These are phyloP conservation scores for Suncus etruscus DNA, from an alignment of 2,113 vertebrate species.

Conservation along the genomic window DNA sequence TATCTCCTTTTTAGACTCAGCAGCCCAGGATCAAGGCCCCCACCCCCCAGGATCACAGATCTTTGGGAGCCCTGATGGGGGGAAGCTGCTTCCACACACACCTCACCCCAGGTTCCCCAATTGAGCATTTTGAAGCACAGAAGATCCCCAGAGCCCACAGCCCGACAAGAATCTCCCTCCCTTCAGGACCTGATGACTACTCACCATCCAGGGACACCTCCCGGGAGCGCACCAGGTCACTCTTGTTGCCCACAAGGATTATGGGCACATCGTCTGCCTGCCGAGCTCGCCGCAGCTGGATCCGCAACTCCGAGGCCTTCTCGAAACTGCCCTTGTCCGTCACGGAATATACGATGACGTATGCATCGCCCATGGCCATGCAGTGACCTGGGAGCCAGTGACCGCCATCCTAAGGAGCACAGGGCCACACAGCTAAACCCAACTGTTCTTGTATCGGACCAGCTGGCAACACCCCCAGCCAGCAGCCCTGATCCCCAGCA, in stretches of 20 bases:
- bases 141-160: slow-evolving; percentile 55
- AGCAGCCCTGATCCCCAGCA: background rate
- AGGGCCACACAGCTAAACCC: background rate
- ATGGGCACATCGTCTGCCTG: slow-evolving; percentile 98
- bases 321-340: slow-evolving; percentile 99
- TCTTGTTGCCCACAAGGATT: slow-evolving; percentile 99
- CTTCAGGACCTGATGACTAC: slow-evolving; percentile 65
- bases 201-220: slow-evolving; percentile 98
- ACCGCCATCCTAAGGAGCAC: slow-evolving; percentile 91
- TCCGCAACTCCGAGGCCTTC: slow-evolving; percentile 97
- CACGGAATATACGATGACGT: slow-evolving; percentile 98
- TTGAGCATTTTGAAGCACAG: slow-evolving; percentile 68
- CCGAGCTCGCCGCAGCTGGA: slow-evolving; percentile 95
- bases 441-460: background rate
- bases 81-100: background rate
- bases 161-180: slow-evolving; percentile 17
- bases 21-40: background rate
- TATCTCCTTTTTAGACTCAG: background rate
- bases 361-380: slow-evolving; percentile 99
- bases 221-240: slow-evolving; percentile 96
- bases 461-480: too few relatives aligned
- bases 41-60: background rate
- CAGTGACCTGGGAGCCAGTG: slow-evolving; percentile 97
- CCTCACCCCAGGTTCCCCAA: slow-evolving; percentile 33
- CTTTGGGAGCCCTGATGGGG: background rate